These are phyloP conservation scores for Antennarius maculatus DNA, from an alignment of 2,797 vertebrate genomes.

Conservation along the genomic window DNA sequence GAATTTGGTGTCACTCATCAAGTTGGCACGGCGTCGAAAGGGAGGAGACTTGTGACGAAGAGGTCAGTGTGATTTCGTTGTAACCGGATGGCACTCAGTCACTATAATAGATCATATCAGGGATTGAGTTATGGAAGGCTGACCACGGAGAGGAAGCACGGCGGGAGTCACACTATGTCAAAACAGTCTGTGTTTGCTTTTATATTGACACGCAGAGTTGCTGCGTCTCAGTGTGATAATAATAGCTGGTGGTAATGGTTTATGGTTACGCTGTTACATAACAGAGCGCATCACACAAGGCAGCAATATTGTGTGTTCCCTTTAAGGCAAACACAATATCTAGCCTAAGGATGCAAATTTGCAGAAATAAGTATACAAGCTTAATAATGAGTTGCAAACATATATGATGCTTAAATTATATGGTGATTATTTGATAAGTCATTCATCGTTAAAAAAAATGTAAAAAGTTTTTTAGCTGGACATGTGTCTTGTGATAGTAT, in stretches of 20 bases:
- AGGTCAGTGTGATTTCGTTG: conserved; percentile 62
- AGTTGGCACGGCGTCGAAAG: conserved; percentile 47
- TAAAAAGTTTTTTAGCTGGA: no score
- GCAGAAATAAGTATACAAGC: no score
- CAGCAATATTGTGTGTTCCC: no score
- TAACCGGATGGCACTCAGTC: conserved; percentile 49
- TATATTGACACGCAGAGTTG: not conserved
- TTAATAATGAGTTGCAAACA: no score
- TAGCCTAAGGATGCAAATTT: no score
- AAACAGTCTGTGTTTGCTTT: not conserved
- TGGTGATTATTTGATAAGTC: no score
- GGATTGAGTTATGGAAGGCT: conserved; percentile 12
- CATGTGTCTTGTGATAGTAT: no score
- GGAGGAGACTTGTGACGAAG: conserved; percentile 57
- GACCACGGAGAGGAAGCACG: conserved; percentile 12
- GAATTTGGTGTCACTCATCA: conserved; percentile 24
- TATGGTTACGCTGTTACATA: conserved; percentile 19
- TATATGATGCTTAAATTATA: no score
- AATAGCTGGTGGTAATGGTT: conserved; percentile 10
- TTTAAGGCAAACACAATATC: no score
- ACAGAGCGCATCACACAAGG: not conserved
- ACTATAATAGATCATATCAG: conserved; percentile 36
- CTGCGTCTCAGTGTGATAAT: conserved; percentile 1
- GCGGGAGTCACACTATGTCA: conserved; percentile 30
- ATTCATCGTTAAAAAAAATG: no score